Conservation (phyloP, 1,140 invertebrate species). For the Drosophila pseudoananassae region DNA sequence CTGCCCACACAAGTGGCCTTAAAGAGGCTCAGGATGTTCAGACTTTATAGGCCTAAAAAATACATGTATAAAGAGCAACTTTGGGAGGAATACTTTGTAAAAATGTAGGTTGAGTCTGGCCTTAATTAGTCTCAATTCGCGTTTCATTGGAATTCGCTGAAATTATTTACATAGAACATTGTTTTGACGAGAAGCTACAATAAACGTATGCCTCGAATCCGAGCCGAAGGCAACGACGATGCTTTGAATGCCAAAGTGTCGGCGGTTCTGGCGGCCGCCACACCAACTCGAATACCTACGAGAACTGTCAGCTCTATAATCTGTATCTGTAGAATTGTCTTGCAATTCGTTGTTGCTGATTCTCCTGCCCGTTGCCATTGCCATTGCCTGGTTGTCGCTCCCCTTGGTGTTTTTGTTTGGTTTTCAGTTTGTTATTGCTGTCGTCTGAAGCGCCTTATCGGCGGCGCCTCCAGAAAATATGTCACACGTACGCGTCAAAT, state of each 20-base stretch:
- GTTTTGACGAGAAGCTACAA: slow-evolving; percentile 1
- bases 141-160: slow-evolving; percentile 54
- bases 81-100: no score
- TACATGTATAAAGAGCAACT: no score
- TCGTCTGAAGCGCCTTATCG: slow-evolving; percentile 64
- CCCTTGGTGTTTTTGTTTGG: slow-evolving; percentile 25
- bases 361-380: not conserved
- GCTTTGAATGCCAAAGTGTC: slow-evolving; percentile 58
- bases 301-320: slow-evolving; percentile 49
- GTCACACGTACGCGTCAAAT: slow-evolving; percentile 76
- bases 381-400: slow-evolving; percentile 4
- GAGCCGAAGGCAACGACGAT: slow-evolving; percentile 18
- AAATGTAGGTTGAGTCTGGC: slow-evolving; percentile 6
- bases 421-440: slow-evolving; percentile 24
- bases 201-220: not conserved
- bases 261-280: no score
- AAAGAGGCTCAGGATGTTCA: not conserved
- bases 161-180: slow-evolving; percentile 74
- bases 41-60: no score
- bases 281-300: slow-evolving; percentile 38
- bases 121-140: slow-evolving; percentile 64
- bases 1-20: not conserved
- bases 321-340: slow-evolving; percentile 64
- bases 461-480: slow-evolving; percentile 78
- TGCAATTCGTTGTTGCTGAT: slow-evolving; percentile 33